Conservation (phyloP, 2,113 vertebrate species). For the Apodemus speciosus region DNA sequence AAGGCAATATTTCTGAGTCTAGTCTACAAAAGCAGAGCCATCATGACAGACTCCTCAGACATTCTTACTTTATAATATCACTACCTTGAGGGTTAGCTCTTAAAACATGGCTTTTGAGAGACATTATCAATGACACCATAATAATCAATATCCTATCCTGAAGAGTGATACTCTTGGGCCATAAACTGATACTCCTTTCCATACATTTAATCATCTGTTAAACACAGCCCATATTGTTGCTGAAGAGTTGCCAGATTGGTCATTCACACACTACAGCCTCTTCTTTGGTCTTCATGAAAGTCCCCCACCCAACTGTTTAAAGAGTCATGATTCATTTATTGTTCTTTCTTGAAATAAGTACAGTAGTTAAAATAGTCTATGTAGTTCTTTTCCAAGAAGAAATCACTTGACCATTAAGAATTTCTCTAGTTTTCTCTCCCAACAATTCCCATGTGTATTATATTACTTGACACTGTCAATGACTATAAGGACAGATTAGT, state of each 20-base stretch:
- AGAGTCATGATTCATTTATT: conserved; percentile 26
- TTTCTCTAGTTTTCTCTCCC: conserved; percentile 34
- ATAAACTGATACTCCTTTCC: conserved; percentile 9
- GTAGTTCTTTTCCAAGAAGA: conserved; percentile 45
- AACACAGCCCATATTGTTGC: not conserved
- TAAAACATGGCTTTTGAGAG: not conserved
- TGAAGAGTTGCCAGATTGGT: not conserved
- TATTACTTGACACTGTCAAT: not conserved
- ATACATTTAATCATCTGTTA: not conserved
- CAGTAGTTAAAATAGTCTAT: conserved; percentile 43
- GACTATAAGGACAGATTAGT: not conserved
- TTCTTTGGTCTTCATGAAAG: conserved; percentile 28
- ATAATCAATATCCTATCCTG: not conserved
- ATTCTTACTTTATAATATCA: not conserved
- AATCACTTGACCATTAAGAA: conserved; percentile 31
- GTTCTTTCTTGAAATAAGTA: conserved; percentile 40
- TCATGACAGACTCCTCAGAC: not conserved
- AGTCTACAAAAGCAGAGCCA: not conserved
- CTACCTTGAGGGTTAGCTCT: not conserved
- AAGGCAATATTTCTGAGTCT: not conserved
- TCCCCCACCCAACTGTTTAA: not conserved
- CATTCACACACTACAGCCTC: not conserved
- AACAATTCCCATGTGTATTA: conserved; percentile 1
- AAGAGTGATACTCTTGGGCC: not conserved
- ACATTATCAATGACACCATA: not conserved